Conservation (phyloP, 2,113 vertebrate species). For the Clarias magur region DNA sequence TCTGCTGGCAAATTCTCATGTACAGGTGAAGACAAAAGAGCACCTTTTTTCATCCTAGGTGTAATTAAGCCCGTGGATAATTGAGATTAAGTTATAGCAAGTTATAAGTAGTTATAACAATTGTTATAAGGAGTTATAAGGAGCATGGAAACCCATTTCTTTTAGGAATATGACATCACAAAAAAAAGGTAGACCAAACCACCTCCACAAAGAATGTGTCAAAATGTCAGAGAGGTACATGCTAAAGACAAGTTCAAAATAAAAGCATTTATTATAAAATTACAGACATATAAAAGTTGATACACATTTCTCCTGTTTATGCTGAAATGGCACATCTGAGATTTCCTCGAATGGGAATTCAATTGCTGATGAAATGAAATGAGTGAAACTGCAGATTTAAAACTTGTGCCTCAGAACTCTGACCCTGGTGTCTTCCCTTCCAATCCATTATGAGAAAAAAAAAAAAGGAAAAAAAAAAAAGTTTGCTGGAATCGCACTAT, state of each 20-base stretch:
- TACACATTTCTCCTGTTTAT: conserved; percentile 37
- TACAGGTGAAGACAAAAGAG: neutral
- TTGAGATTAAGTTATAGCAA: neutral
- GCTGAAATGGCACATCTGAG: conserved; percentile 48
- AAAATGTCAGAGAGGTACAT: neutral
- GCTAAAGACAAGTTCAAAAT: conserved; percentile 39
- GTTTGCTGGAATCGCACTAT: neutral
- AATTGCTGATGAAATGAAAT: conserved; percentile 32
- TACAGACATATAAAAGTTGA: conserved; percentile 49
- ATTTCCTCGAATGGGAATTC: conserved; percentile 8
- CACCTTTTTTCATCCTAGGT: neutral
- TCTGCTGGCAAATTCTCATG: neutral
- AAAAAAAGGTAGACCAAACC: neutral
- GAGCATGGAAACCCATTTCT: neutral
- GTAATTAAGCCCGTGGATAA: neutral
- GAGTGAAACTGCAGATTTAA: conserved; percentile 8
- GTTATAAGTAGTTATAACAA: too few species aligned
- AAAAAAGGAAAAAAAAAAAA: conserved; percentile 6
- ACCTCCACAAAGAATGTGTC: neutral
- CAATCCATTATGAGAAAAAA: neutral
- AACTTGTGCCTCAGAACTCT: neutral
- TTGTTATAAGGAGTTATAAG: neutral
- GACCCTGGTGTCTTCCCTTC: conserved; percentile 1
- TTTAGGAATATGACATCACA: neutral
- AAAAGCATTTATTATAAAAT: conserved; percentile 59